Base-by-base conservation (phyloP, 2,888 invertebrate species). In the Cancer borealis region DNA sequence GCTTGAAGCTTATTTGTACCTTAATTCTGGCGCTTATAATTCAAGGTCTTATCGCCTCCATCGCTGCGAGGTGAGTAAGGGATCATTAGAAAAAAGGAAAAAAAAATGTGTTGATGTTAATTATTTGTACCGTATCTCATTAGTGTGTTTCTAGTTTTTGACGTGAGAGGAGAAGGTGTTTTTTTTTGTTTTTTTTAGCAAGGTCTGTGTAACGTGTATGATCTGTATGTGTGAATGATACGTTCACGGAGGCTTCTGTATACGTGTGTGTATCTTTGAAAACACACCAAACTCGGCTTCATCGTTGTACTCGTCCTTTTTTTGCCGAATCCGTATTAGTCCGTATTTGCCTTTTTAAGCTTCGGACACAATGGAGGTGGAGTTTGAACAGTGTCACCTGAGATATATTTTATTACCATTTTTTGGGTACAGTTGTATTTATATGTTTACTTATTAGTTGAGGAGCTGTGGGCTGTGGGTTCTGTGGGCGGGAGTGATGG, bases 381-480 rank as follows among this genome's bases (percentile, higher is more conserved):
- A 30, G 84, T 12, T 12, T 39, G 39, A 39, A 12, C 39, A 84
- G 84, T 84, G 84, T 84, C 39, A 39, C 39, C 14, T 12, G 6
- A 8, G 21, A 84, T 84, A 84, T 84, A 84, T 30, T 84, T 84
- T 84, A 30, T 39, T 84, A 84, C 17, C 10, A 30, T 84, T 84
- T 84, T 39, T 47, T 54, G n/a, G 21, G 26, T n/a, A 12, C 49
- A 12, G 6, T 54, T 46, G 39, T 26, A 54, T 54, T 90, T 39
- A 90, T 26, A 30, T 90, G 54, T 90, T 90, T 60, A 54, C 54
- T 90, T 60, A 60, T 90, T 60, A 90, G 54, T 90, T 54, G 90
- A 60, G 60, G 30, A 39, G 60, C 39, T 90, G 60, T 90, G 60
- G 54, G 54, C 14, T 17, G 54, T 17, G 14, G 30, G 26, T 26